Evolutionary conservation across 2,797 vertebrate genomes (phyloP).

Genomic region (Esox masquinongy): DNA sequence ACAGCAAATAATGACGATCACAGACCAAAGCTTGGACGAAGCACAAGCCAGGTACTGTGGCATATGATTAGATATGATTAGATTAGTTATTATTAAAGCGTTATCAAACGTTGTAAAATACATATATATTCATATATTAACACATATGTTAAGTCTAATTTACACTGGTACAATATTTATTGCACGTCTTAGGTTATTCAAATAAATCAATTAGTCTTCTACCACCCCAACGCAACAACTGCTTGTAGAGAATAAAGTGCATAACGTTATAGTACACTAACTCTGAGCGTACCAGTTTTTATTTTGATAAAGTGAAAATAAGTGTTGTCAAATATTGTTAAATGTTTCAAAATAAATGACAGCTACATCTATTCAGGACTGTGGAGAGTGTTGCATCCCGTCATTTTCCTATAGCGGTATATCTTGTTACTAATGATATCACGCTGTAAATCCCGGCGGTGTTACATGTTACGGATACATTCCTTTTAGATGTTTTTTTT

Average conservation of each 20-base stretch:
- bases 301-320: conserved; percentile 12
- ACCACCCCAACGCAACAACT: conserved; percentile 51
- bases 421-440: conserved; percentile 59
- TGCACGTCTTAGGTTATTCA: conserved; percentile 34
- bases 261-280: conserved; percentile 12
- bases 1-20: conserved; percentile 99
- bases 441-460: conserved; percentile 51
- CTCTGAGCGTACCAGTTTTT: conserved; percentile 8
- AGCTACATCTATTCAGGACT: not conserved
- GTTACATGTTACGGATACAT: conserved; percentile 52
- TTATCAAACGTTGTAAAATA: no score
- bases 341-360: conserved; percentile 15
- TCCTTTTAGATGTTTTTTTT: conserved; percentile 23
- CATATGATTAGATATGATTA: not conserved
- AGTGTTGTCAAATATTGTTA: conserved; percentile 6
- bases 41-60: conserved; percentile 93
- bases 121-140: no score
- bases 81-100: not conserved
- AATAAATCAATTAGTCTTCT: conserved; percentile 55
- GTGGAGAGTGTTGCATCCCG: conserved; percentile 38
- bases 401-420: conserved; percentile 43
- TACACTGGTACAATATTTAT: conserved; percentile 32
- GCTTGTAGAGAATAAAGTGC: conserved; percentile 32
- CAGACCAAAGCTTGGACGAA: conserved; percentile 98
- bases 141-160: no score